Evolutionary conservation across 2,113 vertebrate genomes (phyloP).

Genomic region (Collichthys lucidus): DNA sequence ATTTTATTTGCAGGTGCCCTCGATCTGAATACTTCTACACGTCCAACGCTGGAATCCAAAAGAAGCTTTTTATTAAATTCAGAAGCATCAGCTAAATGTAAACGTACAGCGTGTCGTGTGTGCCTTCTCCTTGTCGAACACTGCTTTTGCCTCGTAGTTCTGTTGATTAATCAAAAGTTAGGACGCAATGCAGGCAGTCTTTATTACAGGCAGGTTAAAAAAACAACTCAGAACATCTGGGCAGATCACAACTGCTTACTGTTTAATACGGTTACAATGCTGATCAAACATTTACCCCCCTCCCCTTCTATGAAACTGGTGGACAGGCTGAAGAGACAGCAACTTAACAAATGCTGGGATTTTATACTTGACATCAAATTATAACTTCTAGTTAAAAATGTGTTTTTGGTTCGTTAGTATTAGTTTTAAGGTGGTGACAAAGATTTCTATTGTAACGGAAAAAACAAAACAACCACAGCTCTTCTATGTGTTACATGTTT

Average conservation of each 20-base stretch:
- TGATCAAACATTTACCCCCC: constrained; percentile 5
- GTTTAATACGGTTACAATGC: constrained; percentile 9
- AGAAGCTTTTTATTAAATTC: too few species aligned
- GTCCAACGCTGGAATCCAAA: not conserved
- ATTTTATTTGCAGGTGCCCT: not conserved
- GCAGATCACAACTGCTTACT: constrained; percentile 25
- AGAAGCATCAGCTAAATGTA: too few species aligned
- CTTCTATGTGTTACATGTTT: not conserved
- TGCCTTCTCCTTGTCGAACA: not conserved
- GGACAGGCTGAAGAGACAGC: not conserved
- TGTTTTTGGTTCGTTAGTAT: not conserved
- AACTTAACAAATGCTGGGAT: not conserved
- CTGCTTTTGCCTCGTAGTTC: not conserved
- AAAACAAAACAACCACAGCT: not conserved
- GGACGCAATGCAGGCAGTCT: constrained; percentile 37
- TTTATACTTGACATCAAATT: not conserved
- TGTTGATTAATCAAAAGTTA: constrained; percentile 41
- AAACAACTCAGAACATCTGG: constrained; percentile 45
- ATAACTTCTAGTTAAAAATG: not conserved
- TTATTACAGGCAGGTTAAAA: constrained; percentile 67
- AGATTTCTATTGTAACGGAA: too few species aligned
- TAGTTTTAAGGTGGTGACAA: not conserved
- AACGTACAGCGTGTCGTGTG: not conserved
- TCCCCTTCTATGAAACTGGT: too few species aligned
- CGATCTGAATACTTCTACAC: not conserved